A percentile compares a stretch with the other conserved stretches of the same genome.
Evolutionary conservation across 2,113 vertebrate genomes (phyloP).

Genomic region (Bos indicus): DNA sequence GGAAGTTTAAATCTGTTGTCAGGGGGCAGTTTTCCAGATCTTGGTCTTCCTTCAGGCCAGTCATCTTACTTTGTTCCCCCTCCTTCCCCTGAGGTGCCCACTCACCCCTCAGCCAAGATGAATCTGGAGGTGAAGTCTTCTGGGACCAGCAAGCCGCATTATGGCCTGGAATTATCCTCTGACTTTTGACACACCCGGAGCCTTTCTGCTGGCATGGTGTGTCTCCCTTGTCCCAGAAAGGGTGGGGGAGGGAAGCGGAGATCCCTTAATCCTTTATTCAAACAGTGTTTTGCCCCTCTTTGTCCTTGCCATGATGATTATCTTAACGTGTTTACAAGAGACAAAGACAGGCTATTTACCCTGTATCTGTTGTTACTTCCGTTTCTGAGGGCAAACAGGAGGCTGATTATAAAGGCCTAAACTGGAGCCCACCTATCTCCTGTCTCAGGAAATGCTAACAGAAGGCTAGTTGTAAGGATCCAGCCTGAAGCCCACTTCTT

Average conservation of each 20-base stretch:
- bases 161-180: not conserved
- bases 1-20: not conserved
- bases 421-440: not conserved
- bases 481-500: not conserved
- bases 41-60: not conserved
- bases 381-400: not conserved
- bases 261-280: not conserved
- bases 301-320: not conserved
- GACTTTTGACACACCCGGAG: not conserved
- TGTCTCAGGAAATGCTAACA: not conserved
- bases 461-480: not conserved
- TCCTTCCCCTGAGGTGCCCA: not conserved
- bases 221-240: not conserved
- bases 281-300: not conserved
- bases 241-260: not conserved
- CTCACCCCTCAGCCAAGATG: not conserved
- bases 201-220: not conserved
- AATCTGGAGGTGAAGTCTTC: not conserved
- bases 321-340: not conserved
- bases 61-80: not conserved
- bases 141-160: not conserved
- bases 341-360: not conserved
- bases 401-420: not conserved
- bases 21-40: not conserved
- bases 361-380: not conserved